phyloP scores from a whole-genome alignment of 2,797 vertebrate genomes.

The Esox masquinongy region DNA sequence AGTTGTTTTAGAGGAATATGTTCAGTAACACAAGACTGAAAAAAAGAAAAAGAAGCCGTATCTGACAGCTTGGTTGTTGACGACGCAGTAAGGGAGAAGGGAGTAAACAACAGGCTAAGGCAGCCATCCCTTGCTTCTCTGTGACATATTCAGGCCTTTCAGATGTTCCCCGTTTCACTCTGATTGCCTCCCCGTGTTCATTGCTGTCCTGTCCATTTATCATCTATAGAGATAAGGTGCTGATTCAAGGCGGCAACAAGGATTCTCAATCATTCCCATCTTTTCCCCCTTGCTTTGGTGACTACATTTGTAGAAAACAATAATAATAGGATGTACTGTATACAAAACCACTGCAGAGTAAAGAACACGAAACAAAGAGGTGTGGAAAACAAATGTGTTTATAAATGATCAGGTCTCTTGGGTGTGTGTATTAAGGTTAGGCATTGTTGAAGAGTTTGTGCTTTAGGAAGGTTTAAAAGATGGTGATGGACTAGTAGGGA shows the following conservation, averaged over 20 bases:
- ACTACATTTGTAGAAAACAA: too few species aligned
- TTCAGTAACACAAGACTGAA: constrained; percentile 5
- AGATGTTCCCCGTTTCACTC: constrained; percentile 52
- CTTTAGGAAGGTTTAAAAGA: too few species aligned
- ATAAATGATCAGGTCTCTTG: too few species aligned
- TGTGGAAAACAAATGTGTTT: too few species aligned
- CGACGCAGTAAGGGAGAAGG: constrained; percentile 37
- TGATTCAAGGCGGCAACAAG: constrained; percentile 56
- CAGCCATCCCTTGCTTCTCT: constrained; percentile 30
- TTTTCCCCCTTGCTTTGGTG: background rate
- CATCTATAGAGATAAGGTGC: constrained; percentile 33
- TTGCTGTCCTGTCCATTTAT: constrained; percentile 48
- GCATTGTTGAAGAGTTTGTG: too few species aligned
- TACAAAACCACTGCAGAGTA: too few species aligned
- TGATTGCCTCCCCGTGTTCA: constrained; percentile 51
- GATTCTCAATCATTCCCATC: constrained; percentile 51
- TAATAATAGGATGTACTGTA: too few species aligned
- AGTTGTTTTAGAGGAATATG: constrained; percentile 44
- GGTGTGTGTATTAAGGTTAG: too few species aligned
- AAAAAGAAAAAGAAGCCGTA: background rate
- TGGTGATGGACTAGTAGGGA: too few species aligned
- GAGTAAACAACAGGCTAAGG: constrained; percentile 49
- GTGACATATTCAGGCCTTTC: constrained; percentile 69
- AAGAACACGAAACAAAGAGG: too few species aligned
- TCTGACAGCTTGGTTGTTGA: constrained; percentile 51